Conservation (phyloP, 2,888 invertebrate genomes). For the Leptura quadrifasciata region DNA sequence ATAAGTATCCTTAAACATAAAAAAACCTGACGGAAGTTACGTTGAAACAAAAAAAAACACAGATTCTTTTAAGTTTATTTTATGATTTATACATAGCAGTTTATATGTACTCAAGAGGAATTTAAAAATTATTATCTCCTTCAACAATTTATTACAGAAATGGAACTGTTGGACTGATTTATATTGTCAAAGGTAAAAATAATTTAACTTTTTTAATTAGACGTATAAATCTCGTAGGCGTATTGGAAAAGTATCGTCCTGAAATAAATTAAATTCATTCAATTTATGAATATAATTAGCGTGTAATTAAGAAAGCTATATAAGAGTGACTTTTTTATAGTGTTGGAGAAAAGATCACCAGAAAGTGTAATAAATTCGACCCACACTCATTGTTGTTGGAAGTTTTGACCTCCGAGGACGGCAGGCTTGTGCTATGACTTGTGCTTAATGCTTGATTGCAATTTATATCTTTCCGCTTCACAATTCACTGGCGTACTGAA, state of each 20-base stretch:
- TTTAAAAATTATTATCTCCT: constrained; percentile 8
- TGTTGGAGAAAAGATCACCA: constrained; percentile 54
- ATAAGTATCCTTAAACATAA: neutral
- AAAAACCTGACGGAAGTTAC: neutral
- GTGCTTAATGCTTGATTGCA: constrained; percentile 63
- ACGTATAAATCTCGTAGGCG: constrained; percentile 51
- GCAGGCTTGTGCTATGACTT: constrained; percentile 60
- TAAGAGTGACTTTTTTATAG: constrained; percentile 54
- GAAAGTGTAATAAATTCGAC: constrained; percentile 66
- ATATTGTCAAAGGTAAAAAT: constrained; percentile 45
- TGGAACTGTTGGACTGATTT: constrained; percentile 37
- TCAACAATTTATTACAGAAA: constrained; percentile 4
- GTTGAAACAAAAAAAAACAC: neutral
- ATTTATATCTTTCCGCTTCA: constrained; percentile 63
- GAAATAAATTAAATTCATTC: constrained; percentile 55
- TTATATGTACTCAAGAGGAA: neutral
- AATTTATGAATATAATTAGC: constrained; percentile 60
- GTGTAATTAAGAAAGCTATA: constrained; percentile 58
- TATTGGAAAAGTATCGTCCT: constrained; percentile 46
- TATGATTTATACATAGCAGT: constrained; percentile 10
- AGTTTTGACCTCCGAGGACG: constrained; percentile 62
- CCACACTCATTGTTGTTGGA: constrained; percentile 65
- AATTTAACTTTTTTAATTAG: constrained; percentile 49
- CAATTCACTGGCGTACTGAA: constrained; percentile 38
- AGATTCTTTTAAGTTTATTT: neutral